A percentile compares a stretch with the other conserved stretches of the same genome.
These are phyloP conservation scores for Pocillopora verrucosa DNA, from an alignment of 64 coral and sea anemone species.

Conservation along the genomic window DNA sequence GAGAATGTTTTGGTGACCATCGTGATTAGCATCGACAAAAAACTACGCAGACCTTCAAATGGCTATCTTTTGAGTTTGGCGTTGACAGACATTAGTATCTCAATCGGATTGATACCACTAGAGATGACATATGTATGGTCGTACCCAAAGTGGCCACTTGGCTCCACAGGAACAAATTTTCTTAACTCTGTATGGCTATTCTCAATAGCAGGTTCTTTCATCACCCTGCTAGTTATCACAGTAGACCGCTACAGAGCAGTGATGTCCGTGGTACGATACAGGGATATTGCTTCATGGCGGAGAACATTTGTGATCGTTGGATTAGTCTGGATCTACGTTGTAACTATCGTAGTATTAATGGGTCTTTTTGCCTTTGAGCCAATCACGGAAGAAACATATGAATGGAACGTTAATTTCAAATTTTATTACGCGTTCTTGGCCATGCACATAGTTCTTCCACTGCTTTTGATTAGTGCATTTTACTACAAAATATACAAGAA, in stretches of 20 bases:
- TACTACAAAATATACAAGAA: slow-evolving; percentile 51
- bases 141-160: slow-evolving; percentile 30
- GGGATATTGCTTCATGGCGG: slow-evolving; percentile 29
- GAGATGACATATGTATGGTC: slow-evolving; percentile 33
- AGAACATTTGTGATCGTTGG: slow-evolving; percentile 19
- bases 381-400: slow-evolving; percentile 4
- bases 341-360: slow-evolving; percentile 15
- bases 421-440: slow-evolving; percentile 33
- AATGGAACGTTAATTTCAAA: slow-evolving; percentile 45
- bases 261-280: slow-evolving; percentile 33
- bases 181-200: slow-evolving; percentile 43
- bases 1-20: slow-evolving; percentile 34
- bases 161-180: slow-evolving; percentile 18
- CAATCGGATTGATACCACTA: slow-evolving; percentile 27
- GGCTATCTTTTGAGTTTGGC: slow-evolving; percentile 39
- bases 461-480: slow-evolving; percentile 12
- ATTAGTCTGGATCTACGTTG: slow-evolving; percentile 11
- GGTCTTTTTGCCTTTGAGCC: not conserved
- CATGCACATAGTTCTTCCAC: slow-evolving; percentile 29
- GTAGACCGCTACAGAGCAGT: slow-evolving; percentile 44
- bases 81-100: slow-evolving; percentile 26
- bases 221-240: slow-evolving; percentile 29
- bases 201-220: slow-evolving; percentile 26
- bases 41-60: slow-evolving; percentile 35
- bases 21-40: slow-evolving; percentile 31